Percentiles rank a stretch among this genome's conserved stretches.
phyloP scores from a whole-genome alignment of 2,113 vertebrate species.

The Trochalopteron elliotii region DNA sequence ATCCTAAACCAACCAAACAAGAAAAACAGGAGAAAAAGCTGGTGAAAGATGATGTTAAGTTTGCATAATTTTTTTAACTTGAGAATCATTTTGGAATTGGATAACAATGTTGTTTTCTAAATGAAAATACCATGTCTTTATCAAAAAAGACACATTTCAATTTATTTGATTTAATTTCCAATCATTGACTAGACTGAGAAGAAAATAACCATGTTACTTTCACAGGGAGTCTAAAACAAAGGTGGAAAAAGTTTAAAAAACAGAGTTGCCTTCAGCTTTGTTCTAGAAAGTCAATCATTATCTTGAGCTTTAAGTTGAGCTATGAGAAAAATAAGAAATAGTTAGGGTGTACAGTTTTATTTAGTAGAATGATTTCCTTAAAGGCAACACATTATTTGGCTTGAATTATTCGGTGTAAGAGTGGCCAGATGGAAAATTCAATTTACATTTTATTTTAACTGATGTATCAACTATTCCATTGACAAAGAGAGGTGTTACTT shows the following conservation, averaged over 20 bases:
- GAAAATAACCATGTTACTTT: neutral
- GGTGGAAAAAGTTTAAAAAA: neutral
- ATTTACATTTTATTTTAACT: conserved; percentile 74
- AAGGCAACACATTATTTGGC: conserved; percentile 51
- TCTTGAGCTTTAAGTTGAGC: neutral
- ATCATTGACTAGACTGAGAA: neutral
- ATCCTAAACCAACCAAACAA: neutral
- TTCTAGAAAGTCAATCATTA: neutral
- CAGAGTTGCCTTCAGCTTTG: neutral
- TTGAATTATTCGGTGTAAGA: conserved; percentile 62
- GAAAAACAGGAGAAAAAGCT: neutral
- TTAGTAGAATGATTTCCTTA: conserved; percentile 46
- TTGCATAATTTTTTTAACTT: neutral
- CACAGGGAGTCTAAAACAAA: neutral
- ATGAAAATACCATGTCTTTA: neutral
- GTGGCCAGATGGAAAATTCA: conserved; percentile 68
- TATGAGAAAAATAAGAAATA: neutral
- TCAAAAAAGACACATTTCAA: neutral
- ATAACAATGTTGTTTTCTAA: neutral
- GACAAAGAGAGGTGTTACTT: conserved; percentile 73
- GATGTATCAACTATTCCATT: conserved; percentile 71
- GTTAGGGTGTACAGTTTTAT: neutral
- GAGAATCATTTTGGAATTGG: neutral
- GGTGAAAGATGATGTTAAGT: neutral
- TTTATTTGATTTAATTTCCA: neutral